Base-by-base conservation (phyloP, 2,797 vertebrate genomes). In the Rhyacichthys aspro region DNA sequence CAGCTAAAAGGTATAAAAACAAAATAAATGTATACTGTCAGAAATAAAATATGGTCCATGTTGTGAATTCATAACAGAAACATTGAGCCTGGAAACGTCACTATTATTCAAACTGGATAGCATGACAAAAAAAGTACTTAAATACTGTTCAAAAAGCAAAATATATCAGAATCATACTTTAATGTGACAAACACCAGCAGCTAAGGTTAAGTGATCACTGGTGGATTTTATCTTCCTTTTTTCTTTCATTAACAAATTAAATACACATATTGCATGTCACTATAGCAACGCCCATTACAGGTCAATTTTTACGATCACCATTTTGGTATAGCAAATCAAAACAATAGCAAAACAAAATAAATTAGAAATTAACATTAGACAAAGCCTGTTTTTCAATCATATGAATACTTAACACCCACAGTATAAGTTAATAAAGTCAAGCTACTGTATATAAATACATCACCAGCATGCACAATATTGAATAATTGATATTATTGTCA, bases 381-480 rank as follows among this genome's bases (percentile, higher is more conserved):
- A 92, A 96, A 95, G 95, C 94, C 92, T 95, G 93, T 91, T 93
- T 95, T 95, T 92, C 87, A 94, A 94, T 95, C 95, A 95, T 96
- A 98, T 94, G 94, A 97, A 97, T 98, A 98, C 95, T 93, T 95
- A 97, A 99, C 97, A 97, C 92, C 94, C 95, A 98, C 95, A 94
- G 93, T 95, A 96, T 97, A 97, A 97, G 96, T 96, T 97, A 96
- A 96, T 98, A 95, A 97, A 97, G 94, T 95, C 96, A 97, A 98
- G 96, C 96, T 98, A 98, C 95, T 93, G 93, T 96, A 96, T 97
- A 97, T 95, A 97, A 98, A 96, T 98, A 98, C 96, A 92, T 97
- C 96, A 98, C 95, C 93, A 95, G 95, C 97, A 99, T 98, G 97
- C 96, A 99, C 96, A 96, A 96, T 97, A 98, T 94, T 95, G 94